Evolutionary conservation across 1,140 invertebrate genomes (phyloP).

Genomic region (Chironomus striatipennis): DNA sequence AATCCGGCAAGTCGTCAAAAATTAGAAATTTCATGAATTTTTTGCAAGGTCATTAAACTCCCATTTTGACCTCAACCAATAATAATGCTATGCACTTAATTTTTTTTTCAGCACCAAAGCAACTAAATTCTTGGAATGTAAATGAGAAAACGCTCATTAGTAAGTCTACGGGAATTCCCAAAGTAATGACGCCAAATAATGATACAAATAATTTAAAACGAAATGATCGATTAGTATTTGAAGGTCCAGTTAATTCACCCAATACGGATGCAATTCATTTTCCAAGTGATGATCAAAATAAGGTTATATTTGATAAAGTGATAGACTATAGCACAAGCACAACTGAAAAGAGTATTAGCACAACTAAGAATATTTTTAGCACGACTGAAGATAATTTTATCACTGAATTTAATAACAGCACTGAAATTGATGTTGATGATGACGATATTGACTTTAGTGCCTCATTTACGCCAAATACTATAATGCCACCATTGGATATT

Average conservation of each 20-base stretch:
- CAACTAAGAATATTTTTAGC: no score
- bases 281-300: background rate
- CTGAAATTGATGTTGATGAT: background rate
- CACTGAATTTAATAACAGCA: no score
- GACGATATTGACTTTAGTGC: background rate
- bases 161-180: background rate
- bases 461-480: background rate
- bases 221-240: background rate
- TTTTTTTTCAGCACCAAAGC: background rate
- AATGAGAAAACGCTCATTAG: background rate
- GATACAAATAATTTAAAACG: background rate
- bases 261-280: background rate
- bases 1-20: no score
- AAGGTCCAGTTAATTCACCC: background rate
- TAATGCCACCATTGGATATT: background rate
- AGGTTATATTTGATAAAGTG: no score
- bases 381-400: no score
- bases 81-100: no score
- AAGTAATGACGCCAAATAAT: background rate
- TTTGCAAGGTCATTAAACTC: no score
- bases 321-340: no score
- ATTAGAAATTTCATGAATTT: no score
- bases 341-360: no score
- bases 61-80: no score
- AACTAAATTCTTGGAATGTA: background rate